A percentile compares a stretch with the other conserved stretches of the same genome.
Conservation (phyloP, 2,888 invertebrate species). For the Hirudinaria manillensis region DNA sequence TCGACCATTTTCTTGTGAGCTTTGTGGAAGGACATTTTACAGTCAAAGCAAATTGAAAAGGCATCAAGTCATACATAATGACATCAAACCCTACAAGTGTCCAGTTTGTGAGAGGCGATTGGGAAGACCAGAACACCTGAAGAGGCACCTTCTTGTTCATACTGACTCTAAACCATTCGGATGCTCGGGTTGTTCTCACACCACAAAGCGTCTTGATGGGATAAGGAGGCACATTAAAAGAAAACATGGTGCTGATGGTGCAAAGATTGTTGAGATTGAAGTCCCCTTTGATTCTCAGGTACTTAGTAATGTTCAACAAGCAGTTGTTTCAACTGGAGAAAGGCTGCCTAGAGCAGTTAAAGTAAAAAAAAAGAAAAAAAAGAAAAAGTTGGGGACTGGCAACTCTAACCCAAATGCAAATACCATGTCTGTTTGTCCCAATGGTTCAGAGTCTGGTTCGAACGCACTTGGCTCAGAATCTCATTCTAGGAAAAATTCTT, state of each 20-base stretch:
- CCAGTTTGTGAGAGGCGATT: conserved; percentile 38
- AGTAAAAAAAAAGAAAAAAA: conserved; percentile 6
- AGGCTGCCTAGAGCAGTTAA: not conserved
- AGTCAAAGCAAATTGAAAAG: conserved; percentile 40
- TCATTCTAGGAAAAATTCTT: not conserved
- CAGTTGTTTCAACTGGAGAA: conserved; percentile 10
- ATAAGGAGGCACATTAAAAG: conserved; percentile 38
- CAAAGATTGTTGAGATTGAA: conserved; percentile 29
- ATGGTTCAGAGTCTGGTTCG: not conserved
- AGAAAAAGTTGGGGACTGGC: not conserved
- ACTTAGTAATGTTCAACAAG: conserved; percentile 6
- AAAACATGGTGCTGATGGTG: conserved; percentile 37
- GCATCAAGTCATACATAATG: conserved; percentile 38
- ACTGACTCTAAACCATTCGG: conserved; percentile 38
- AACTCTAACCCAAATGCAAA: conserved; percentile 2
- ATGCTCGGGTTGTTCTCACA: conserved; percentile 39
- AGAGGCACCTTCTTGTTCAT: conserved; percentile 39
- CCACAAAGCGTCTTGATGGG: conserved; percentile 38
- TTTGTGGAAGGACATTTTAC: conserved; percentile 38
- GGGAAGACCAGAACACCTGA: conserved; percentile 40
- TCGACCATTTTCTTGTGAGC: conserved; percentile 38
- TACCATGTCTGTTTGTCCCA: not conserved
- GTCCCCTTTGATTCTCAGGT: conserved; percentile 23
- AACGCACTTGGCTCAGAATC: not conserved
- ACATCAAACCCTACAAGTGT: conserved; percentile 40